Evolutionary conservation across 2,888 invertebrate species (phyloP).

Genomic region (Bhutanitis thaidina): DNA sequence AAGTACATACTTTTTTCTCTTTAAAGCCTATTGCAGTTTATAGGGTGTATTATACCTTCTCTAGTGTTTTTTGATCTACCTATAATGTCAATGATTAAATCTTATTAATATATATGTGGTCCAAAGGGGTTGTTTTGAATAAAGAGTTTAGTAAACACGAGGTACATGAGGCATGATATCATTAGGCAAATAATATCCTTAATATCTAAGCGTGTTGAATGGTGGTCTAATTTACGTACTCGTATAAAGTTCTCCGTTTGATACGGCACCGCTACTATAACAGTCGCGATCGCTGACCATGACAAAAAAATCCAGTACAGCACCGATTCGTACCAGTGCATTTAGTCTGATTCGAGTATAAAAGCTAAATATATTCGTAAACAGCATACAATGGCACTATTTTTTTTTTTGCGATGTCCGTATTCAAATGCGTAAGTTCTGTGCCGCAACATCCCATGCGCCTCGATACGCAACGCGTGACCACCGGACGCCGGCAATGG

Average conservation of each 20-base stretch:
- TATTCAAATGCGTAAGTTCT: slow-evolving; percentile 33
- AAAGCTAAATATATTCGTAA: background rate
- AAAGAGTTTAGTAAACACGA: too few relatives aligned
- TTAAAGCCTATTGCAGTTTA: background rate
- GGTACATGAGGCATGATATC: too few relatives aligned
- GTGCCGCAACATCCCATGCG: slow-evolving; percentile 60
- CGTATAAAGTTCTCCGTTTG: background rate
- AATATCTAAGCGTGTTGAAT: too few relatives aligned
- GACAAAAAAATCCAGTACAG: background rate
- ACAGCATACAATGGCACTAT: slow-evolving; percentile 23
- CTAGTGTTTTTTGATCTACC: too few relatives aligned
- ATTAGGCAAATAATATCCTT: too few relatives aligned
- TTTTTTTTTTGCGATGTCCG: slow-evolving; percentile 9
- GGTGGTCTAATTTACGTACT: too few relatives aligned
- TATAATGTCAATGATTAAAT: too few relatives aligned
- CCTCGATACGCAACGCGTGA: slow-evolving; percentile 58
- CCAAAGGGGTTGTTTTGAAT: too few relatives aligned
- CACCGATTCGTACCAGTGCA: background rate
- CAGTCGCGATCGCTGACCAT: background rate
- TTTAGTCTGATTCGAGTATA: background rate
- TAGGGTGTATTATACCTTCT: background rate
- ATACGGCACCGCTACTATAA: background rate
- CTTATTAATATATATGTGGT: too few relatives aligned
- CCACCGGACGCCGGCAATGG: slow-evolving; percentile 66
- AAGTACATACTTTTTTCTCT: background rate